A percentile compares a stretch with the other conserved stretches of the same genome.
phyloP scores from a whole-genome alignment of 1,140 invertebrate genomes.

The Agrypnia vestita region DNA sequence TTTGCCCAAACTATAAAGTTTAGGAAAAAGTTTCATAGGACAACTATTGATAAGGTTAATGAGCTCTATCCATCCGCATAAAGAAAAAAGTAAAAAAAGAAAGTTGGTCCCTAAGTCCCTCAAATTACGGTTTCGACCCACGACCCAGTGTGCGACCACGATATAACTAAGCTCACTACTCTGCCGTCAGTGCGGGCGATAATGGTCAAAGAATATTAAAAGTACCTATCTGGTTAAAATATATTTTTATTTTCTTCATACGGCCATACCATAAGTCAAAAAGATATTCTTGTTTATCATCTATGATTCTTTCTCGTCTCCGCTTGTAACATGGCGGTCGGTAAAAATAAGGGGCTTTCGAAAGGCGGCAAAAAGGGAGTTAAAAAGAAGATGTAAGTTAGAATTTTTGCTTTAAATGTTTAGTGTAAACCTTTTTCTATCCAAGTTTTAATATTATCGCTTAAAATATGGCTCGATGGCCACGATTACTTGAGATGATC shows the following conservation, averaged over 20 bases:
- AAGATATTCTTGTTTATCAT: conserved; percentile 28
- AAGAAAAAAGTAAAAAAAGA: too few relatives aligned
- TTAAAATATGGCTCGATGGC: conserved; percentile 33
- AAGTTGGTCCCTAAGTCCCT: too few relatives aligned
- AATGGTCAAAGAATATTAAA: too few relatives aligned
- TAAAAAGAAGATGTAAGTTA: conserved; percentile 99
- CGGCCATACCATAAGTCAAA: conserved; percentile 17
- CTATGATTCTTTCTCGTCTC: conserved; percentile 64
- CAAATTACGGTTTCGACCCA: too few relatives aligned
- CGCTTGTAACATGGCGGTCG: conserved; percentile 92
- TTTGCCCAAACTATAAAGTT: too few relatives aligned
- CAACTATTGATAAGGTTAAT: too few relatives aligned
- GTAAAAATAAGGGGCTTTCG: conserved; percentile 98
- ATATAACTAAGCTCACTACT: too few relatives aligned
- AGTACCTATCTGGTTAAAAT: not conserved
- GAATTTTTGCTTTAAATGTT: conserved; percentile 57
- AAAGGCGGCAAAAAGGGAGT: conserved; percentile 99
- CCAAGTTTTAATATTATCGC: not conserved
- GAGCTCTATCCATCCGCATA: too few relatives aligned
- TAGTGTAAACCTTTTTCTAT: conserved; percentile 4
- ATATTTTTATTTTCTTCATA: conserved; percentile 5
- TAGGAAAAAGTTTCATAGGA: too few relatives aligned
- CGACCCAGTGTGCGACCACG: too few relatives aligned
- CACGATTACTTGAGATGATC: conserved; percentile 32
- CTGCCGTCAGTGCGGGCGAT: not conserved